phyloP scores from a whole-genome alignment of 2,113 vertebrate species.

The Corythornis madagascariensis region DNA sequence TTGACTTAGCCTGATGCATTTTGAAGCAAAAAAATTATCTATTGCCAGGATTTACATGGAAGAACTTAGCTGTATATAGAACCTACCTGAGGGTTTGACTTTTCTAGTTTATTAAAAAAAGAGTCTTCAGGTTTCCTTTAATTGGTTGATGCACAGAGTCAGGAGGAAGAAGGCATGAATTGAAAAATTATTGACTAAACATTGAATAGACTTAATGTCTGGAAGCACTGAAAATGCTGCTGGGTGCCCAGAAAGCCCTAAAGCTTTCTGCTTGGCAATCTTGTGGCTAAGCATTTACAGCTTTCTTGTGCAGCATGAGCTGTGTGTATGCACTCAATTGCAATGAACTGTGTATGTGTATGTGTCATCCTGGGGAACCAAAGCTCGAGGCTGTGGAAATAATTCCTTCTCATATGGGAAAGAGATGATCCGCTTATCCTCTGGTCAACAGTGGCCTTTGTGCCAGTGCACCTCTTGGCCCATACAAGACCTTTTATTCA shows the following conservation, averaged over 20 bases:
- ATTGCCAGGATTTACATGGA: not conserved
- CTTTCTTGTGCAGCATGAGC: not conserved
- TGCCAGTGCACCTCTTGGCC: not conserved
- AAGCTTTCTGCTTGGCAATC: not conserved
- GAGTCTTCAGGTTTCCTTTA: not conserved
- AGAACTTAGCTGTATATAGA: not conserved
- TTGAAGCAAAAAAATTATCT: not conserved
- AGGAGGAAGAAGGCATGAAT: not conserved
- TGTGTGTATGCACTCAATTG: not conserved
- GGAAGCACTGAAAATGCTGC: not conserved
- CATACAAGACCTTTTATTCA: not conserved
- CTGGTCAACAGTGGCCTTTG: not conserved
- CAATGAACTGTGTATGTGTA: accelerated
- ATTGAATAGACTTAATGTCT: not conserved
- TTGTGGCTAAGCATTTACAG: not conserved
- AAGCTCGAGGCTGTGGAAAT: not conserved
- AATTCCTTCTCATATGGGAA: not conserved
- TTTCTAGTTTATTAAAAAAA: not conserved
- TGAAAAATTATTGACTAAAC: not conserved
- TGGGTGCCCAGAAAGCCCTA: not conserved
- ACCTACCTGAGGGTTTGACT: not conserved
- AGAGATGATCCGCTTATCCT: not conserved
- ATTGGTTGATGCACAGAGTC: not conserved
- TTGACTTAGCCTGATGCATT: not conserved
- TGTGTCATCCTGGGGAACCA: not conserved